Evolutionary conservation across 2,797 vertebrate genomes (phyloP), one percentile per base, ranked within the genome.

Genomic region (Acanthopagrus latus): DNA sequence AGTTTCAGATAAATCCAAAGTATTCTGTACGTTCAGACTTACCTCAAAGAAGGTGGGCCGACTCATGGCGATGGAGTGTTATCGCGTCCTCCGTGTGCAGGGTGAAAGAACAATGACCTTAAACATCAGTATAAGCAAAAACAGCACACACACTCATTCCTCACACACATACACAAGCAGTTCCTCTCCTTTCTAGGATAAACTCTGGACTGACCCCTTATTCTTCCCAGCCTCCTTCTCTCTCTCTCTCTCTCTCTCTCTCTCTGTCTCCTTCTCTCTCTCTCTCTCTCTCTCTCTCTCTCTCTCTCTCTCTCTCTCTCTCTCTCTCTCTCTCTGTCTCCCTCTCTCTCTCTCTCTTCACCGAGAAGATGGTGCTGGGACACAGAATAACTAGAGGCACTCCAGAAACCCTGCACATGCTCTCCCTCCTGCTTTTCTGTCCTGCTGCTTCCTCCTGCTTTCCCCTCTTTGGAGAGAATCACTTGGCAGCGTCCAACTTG

Each of bases 1-100:
- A 18, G 25, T 51, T 41, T 59, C 33, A 50, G 14, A 51, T 70
- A 12, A 52, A 23, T 18, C 1, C 23, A 46, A 71, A 27, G 14
- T 25, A 33, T 29, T 44, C 23, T 27, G 20, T 29, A 8, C 50
- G 18, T 52, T 59, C 38, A 58, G 25, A 23, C 89, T 92, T 93
- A 94, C 94, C 94, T 95, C 93, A 82, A 94, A 95, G 83, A 93
- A 94, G 68, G 89, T 92, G 68, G 91, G 89, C 83, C 93, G 89
- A 80, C 92, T 95, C 94, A 94, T 95, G 57, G 76, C 44, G 33
- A 11, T 56, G 71, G 74, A 38, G 68, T 62, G 21, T 21, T 50
- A 14, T 17, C 27, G 14, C n/a, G 9, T 88, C 84, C 70, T 86
- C 72, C 79, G 55, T 64, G 68, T 20, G 17, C n/a, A 71, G 38